Percentiles rank a stretch among this genome's conserved stretches.
Conservation (phyloP, 1,140 invertebrate genomes). For the Nilaparvata lugens region DNA sequence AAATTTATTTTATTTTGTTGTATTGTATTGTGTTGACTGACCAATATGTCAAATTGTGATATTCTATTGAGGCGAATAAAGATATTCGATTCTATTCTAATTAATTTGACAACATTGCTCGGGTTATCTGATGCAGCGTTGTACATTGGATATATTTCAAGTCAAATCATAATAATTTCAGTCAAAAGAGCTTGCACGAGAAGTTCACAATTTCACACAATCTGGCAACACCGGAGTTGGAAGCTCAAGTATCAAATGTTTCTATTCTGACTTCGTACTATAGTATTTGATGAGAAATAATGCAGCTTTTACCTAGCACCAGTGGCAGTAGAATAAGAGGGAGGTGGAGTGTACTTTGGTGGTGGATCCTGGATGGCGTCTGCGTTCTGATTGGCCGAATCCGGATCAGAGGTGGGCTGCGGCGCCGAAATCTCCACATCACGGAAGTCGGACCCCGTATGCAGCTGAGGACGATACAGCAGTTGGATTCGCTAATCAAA, state of each 20-base stretch:
- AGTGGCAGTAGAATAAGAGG: constrained; percentile 83
- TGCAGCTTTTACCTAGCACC: constrained; percentile 50
- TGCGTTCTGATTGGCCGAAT: constrained; percentile 25
- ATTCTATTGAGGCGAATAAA: too few relatives aligned
- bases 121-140: too few relatives aligned
- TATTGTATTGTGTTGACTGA: too few relatives aligned
- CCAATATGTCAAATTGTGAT: too few relatives aligned
- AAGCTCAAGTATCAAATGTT: neutral
- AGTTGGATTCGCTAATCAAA: constrained; percentile 56
- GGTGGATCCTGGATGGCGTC: constrained; percentile 63
- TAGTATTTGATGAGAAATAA: too few relatives aligned
- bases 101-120: too few relatives aligned
- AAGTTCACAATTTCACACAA: too few relatives aligned
- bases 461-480: constrained; percentile 49
- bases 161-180: neutral
- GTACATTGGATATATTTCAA: too few relatives aligned
- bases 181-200: neutral
- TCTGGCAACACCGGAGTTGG: neutral
- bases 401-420: constrained; percentile 9
- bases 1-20: too few relatives aligned
- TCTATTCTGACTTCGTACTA: too few relatives aligned
- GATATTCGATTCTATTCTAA: too few relatives aligned
- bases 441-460: constrained; percentile 28
- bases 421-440: constrained; percentile 14
- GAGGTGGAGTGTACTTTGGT: constrained; percentile 86